Conservation (phyloP, 92 coral and sea anemone species). For the Porites evermanni region DNA sequence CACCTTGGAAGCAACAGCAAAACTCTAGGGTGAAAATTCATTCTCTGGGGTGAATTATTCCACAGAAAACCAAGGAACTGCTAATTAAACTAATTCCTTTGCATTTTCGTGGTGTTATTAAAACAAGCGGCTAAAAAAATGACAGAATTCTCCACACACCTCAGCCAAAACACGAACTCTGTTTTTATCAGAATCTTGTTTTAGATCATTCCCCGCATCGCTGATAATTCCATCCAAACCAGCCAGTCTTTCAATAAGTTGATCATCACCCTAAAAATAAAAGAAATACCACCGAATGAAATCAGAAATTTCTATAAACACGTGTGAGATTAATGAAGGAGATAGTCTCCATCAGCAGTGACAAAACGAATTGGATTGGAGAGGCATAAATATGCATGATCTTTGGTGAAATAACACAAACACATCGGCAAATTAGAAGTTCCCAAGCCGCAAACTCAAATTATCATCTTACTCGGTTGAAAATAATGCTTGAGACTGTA, state of each 20-base stretch:
- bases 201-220: conserved; percentile 75
- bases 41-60: conserved; percentile 33
- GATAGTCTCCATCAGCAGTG: background rate
- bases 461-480: conserved; percentile 9
- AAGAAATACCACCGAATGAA: conserved; percentile 28
- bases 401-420: conserved; percentile 44
- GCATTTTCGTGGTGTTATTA: conserved; percentile 26
- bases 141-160: conserved; percentile 61
- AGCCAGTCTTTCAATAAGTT: conserved; percentile 87
- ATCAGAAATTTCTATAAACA: conserved; percentile 23
- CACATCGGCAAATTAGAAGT: conserved; percentile 36
- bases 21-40: conserved; percentile 12
- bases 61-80: conserved; percentile 38
- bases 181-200: conserved; percentile 81
- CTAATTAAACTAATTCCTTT: conserved; percentile 44
- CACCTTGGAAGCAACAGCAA: conserved; percentile 23
- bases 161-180: conserved; percentile 87
- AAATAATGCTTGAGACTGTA: conserved; percentile 12
- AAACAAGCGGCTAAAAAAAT: conserved; percentile 8
- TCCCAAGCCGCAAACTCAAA: conserved; percentile 33
- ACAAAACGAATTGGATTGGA: background rate
- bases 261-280: conserved; percentile 90
- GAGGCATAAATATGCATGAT: conserved; percentile 50
- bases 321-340: conserved; percentile 18
- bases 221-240: conserved; percentile 96